phyloP scores from a whole-genome alignment of 2,113 vertebrate genomes.

The Myiopsitta monachus region DNA sequence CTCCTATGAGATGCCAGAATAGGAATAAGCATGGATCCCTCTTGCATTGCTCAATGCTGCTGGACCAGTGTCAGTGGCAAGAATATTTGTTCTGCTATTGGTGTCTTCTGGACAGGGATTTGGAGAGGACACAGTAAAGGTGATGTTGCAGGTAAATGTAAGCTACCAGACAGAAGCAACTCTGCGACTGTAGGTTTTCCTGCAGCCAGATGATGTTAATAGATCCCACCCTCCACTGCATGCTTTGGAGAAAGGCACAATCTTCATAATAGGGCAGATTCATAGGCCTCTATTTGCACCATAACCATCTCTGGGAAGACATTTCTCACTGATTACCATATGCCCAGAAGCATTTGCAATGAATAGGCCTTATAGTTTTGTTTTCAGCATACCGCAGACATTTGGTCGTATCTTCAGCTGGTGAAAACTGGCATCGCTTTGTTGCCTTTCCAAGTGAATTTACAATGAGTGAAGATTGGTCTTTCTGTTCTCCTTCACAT shows the following conservation, averaged over 20 bases:
- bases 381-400: background rate
- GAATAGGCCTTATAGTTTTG: conserved; percentile 4
- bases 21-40: background rate
- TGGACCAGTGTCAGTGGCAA: background rate
- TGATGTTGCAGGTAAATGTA: background rate
- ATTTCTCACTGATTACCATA: background rate
- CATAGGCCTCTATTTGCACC: background rate
- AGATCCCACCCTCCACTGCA: background rate
- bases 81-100: background rate
- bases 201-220: background rate
- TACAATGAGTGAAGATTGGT: conserved; percentile 16
- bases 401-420: conserved; percentile 9
- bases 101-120: background rate
- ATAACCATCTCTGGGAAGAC: background rate
- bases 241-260: background rate
- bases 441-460: conserved; percentile 46
- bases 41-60: background rate
- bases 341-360: conserved; percentile 13
- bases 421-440: conserved; percentile 31
- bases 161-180: background rate
- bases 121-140: background rate
- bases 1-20: background rate
- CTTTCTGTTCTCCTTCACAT: conserved; percentile 58
- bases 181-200: background rate
- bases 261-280: background rate